Percentiles rank a stretch among this genome's conserved stretches.
Conservation (phyloP, 2,113 vertebrate genomes). For the Oncorhynchus keta region DNA sequence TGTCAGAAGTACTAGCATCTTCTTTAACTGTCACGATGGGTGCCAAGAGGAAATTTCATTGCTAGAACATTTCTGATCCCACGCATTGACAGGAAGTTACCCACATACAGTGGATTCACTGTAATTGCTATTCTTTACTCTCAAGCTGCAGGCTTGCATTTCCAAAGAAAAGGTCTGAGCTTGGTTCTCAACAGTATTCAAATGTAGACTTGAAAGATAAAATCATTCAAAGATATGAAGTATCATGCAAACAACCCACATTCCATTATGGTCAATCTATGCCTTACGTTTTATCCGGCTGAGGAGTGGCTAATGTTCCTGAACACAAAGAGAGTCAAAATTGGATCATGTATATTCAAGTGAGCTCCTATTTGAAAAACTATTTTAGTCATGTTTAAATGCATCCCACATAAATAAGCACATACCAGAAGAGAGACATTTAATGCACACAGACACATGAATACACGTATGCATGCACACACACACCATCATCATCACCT, state of each 20-base stretch:
- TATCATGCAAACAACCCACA: constrained; percentile 20
- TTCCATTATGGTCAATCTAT: constrained; percentile 14
- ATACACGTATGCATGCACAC: constrained; percentile 33
- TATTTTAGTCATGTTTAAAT: background rate
- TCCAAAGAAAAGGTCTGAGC: background rate
- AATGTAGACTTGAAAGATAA: constrained; percentile 34
- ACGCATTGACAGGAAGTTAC: background rate
- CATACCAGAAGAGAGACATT: background rate
- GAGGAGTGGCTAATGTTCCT: background rate
- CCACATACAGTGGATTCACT: background rate
- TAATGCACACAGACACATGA: constrained; percentile 45
- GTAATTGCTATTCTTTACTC: background rate
- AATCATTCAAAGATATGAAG: constrained; percentile 4
- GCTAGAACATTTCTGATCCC: constrained; percentile 30
- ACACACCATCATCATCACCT: constrained; percentile 15
- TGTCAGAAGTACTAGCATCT: constrained; percentile 22
- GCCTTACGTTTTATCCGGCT: background rate
- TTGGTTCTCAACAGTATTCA: constrained; percentile 18
- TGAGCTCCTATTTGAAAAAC: background rate
- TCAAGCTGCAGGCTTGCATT: background rate
- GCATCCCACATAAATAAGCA: background rate
- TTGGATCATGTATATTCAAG: no score
- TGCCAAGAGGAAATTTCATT: constrained; percentile 28
- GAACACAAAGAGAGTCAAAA: no score
- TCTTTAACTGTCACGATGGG: constrained; percentile 22